Evolutionary conservation across 2,888 invertebrate genomes (phyloP), one percentile per base, ranked within the genome.

Genomic region (Meiosimyza decipiens): DNA sequence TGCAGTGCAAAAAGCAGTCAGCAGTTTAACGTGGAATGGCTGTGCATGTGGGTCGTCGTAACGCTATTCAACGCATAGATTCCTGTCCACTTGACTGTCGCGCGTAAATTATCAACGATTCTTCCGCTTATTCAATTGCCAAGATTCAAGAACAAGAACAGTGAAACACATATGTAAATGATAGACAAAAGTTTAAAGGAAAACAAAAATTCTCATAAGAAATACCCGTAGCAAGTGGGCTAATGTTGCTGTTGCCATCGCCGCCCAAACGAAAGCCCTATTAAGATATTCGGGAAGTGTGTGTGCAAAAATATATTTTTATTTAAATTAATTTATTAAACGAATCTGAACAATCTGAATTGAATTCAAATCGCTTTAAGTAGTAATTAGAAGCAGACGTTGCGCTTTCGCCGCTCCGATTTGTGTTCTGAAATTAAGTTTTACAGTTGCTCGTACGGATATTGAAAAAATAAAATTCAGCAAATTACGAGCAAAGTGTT

Each of bases 361-460:
- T 59, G 57, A 70, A n/a, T 59, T 59, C 15, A 33, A 51, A 47
- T 15, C 16, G 15, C 22, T 63, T 49, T 18, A 16, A 13, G 22
- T 28, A 16, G 6, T 60, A 13, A 69, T 50, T 69, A 13, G 9
- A 22, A 59, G 50, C 51, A 28, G 50, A 33, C 64, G 40, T 16
- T 64, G 63, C 63, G 52, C 64, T 55, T 11, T 16, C 6, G 63
- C 15, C 6, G 62, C 52, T 22, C 33, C 11, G 54, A 33, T 72
- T 40, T 16, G 50, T 16, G 59, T 69, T 68, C 54, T 55, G 49
- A 28, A 55, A 15, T 33, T 15, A 65, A 67, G 70, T 76, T 66
- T 60, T 65, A 77, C 81, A 81, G 82, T 81, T 82, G 81, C 74
- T 79, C 76, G 79, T 70, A 75, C 78, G 80, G 75, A 80, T 80